Base-by-base conservation (phyloP, 2,113 vertebrate species). In the Promerops cafer region DNA sequence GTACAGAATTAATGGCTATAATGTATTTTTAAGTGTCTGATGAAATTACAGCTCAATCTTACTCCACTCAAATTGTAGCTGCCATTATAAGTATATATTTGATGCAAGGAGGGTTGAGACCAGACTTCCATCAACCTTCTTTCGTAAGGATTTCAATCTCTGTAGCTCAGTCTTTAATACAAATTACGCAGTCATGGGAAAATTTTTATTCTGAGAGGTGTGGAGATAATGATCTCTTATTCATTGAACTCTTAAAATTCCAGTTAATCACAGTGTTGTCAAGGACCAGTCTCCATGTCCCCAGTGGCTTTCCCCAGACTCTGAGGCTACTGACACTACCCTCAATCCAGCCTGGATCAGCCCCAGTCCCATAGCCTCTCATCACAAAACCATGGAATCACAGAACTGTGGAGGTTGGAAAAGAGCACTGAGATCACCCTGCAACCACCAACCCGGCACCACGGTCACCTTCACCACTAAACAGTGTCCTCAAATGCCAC, bases 11-110 rank as follows among this genome's bases (percentile, higher is more conserved):
- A 83, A 90, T 89, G 60, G 57, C 42, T 52, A 10, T 63, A 71
- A 80, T 75, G 60, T 49, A 59, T 81, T 72, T 72, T 70, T 83
- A 83, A 96, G 52, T 74, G 40, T 53, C 76, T 93, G 75, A 47
- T 92, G 82, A 90, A 96, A 92, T 66, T 74, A 86, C 54, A 64
- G 56, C 57, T 87, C 72, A 60, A 60, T 66, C 37, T 50, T n/a
- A 27, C 23, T 16, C 53, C 20, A 35, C 31, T 45, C 45, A 82
- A 63, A 69, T 47, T 87, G n/a, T 68, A 71, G 37, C 53, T 71
- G 57, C 37, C 63, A 33, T 52, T 86, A 35, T 13, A 93, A 57
- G 10, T 52, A 71, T 15, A 9, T 35, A 42, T 57, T 89, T 79
- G 28, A 42, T 20, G 18, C 20, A 44, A 76, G 31, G 7, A 66